These are phyloP conservation scores for Xyrichtys novacula DNA, from an alignment of 2,797 vertebrate species.

Conservation along the genomic window DNA sequence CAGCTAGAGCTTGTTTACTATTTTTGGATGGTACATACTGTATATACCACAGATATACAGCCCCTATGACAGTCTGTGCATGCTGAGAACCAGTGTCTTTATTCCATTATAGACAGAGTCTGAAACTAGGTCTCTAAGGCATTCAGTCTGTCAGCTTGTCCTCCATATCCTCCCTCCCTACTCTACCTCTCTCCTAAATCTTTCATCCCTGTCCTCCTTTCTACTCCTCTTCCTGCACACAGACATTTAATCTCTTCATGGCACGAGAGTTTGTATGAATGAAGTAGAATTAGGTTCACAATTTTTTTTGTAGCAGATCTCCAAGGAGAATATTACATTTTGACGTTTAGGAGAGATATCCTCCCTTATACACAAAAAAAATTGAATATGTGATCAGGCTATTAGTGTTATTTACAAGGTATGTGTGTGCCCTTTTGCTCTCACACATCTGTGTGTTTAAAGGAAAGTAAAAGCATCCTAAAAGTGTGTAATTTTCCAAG, in stretches of 20 bases:
- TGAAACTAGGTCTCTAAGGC: constrained; percentile 4
- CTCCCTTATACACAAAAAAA: constrained; percentile 23
- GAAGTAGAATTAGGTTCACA: not conserved
- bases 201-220: constrained; percentile 8
- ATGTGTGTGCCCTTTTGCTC: not conserved
- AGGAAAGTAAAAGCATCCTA: no score
- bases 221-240: constrained; percentile 4
- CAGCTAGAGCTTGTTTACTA: not conserved
- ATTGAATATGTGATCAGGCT: not conserved
- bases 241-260: constrained; percentile 28
- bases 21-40: not conserved
- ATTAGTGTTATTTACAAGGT: constrained; percentile 2
- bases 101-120: constrained; percentile 13
- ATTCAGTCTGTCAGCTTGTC: constrained; percentile 24
- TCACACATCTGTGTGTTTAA: not conserved
- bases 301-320: constrained; percentile 17
- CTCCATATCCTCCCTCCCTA: constrained; percentile 7
- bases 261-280: constrained; percentile 9
- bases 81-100: constrained; percentile 44
- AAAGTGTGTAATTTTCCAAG: constrained; percentile 39
- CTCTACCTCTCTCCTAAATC: constrained; percentile 5
- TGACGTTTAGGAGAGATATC: constrained; percentile 7
- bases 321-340: constrained; percentile 13
- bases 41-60: constrained; percentile 36
- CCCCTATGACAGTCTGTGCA: constrained; percentile 24